Conservation (phyloP, 1,140 invertebrate species). For the Caenorhabditis latens region DNA sequence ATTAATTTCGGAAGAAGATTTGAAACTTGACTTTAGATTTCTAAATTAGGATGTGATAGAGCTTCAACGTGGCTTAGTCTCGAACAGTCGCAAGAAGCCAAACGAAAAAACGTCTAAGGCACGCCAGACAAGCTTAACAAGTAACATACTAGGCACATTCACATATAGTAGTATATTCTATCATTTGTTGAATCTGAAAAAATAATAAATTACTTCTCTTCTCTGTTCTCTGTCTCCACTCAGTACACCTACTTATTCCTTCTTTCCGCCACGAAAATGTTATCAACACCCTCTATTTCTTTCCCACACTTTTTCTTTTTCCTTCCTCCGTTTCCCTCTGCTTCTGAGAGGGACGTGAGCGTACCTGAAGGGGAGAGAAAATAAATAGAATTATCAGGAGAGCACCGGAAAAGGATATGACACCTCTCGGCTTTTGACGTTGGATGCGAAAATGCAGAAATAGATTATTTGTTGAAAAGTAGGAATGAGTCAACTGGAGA, state of each 20-base stretch:
- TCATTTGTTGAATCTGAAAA: too few species aligned
- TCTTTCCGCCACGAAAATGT: background rate
- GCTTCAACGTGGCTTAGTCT: too few species aligned
- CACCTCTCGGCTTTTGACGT: background rate
- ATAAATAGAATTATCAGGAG: background rate
- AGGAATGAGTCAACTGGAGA: too few species aligned
- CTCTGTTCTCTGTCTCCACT: background rate
- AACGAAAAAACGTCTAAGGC: too few species aligned
- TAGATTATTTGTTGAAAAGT: background rate
- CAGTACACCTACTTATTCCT: background rate
- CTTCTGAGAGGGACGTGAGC: background rate
- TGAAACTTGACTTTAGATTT: too few species aligned
- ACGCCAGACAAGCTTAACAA: too few species aligned
- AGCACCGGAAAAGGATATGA: background rate
- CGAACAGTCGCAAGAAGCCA: too few species aligned
- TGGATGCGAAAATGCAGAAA: background rate
- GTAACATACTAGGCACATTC: too few species aligned
- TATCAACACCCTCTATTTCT: background rate
- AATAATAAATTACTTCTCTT: background rate
- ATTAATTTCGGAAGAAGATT: too few species aligned
- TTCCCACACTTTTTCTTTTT: background rate
- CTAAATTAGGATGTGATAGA: too few species aligned
- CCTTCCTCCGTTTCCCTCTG: background rate
- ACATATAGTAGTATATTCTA: too few species aligned
- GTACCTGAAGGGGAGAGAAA: too few species aligned